Conservation (phyloP, 2,888 invertebrate genomes). For the Cantharis lateralis region DNA sequence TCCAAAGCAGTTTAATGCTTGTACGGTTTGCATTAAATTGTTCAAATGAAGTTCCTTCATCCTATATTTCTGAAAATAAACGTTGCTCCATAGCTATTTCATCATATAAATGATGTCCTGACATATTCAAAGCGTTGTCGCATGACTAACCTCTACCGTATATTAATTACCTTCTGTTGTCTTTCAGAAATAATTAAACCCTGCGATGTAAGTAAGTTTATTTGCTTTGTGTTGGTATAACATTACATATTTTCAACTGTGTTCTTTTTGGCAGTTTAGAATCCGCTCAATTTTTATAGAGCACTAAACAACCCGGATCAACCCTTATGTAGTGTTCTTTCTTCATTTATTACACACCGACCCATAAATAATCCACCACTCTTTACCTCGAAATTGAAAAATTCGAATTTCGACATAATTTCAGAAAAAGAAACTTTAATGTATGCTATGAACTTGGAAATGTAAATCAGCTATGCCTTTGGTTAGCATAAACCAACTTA, state of each 20-base stretch:
- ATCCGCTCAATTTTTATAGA: slow-evolving; percentile 3
- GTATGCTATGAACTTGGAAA: not conserved
- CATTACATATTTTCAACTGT: not conserved
- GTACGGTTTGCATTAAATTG: not conserved
- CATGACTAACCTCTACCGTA: not conserved
- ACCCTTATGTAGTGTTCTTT: not conserved
- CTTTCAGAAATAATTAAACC: not conserved
- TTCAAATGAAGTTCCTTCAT: not conserved
- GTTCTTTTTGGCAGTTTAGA: not conserved
- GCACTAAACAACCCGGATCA: not conserved
- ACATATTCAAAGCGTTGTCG: not conserved
- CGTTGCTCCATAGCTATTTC: not conserved
- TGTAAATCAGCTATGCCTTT: not conserved
- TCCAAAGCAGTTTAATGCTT: not conserved
- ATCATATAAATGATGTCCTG: not conserved
- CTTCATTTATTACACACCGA: not conserved
- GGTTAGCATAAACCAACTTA: not conserved
- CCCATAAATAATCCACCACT: not conserved
- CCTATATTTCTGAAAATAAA: not conserved
- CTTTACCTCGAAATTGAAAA: not conserved
- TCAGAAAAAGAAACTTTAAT: not conserved
- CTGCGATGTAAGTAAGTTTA: not conserved
- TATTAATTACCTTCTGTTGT: not conserved
- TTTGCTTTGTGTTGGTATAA: not conserved
- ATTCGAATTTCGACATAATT: not conserved